Evolutionary conservation across 2,888 invertebrate species (phyloP).

Genomic region (Drosophila demipolita): DNA sequence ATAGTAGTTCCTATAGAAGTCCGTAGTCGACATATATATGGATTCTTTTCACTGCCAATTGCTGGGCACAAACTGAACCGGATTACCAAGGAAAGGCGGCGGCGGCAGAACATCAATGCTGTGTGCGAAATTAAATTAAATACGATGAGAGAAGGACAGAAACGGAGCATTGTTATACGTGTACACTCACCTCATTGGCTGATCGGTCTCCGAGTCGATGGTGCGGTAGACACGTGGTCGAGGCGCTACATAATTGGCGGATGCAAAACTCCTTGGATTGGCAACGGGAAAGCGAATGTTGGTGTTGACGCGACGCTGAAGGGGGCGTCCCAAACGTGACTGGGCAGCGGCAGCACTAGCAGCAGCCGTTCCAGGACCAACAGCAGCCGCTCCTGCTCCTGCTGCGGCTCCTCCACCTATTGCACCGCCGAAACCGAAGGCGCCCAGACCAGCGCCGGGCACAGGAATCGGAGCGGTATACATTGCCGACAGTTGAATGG

Average conservation of each 20-base stretch:
- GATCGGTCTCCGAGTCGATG: conserved; percentile 38
- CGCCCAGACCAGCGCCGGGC: conserved; percentile 52
- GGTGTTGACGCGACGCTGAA: conserved; percentile 5
- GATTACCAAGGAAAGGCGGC: conserved; percentile 68
- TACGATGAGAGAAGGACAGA: background rate
- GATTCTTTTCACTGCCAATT: conserved; percentile 64
- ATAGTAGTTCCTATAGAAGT: conserved; percentile 6
- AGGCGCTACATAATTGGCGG: conserved; percentile 74
- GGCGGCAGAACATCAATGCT: conserved; percentile 68
- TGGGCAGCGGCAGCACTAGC: conserved; percentile 15
- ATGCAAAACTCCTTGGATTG: conserved; percentile 76
- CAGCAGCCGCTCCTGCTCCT: conserved; percentile 24
- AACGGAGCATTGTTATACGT: background rate
- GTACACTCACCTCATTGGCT: conserved; percentile 54
- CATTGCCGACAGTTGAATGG: conserved; percentile 84
- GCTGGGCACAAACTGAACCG: conserved; percentile 74
- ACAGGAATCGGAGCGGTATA: conserved; percentile 82
- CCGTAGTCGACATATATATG: background rate
- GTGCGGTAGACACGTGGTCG: conserved; percentile 75
- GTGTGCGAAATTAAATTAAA: background rate
- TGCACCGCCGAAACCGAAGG: conserved; percentile 33
- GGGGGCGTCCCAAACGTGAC: conserved; percentile 15
- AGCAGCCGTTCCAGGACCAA: background rate
- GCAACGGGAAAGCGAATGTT: conserved; percentile 73
- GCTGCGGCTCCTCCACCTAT: conserved; percentile 12